Conservation (phyloP, 2,888 invertebrate genomes). For the Cyclophora punctaria region DNA sequence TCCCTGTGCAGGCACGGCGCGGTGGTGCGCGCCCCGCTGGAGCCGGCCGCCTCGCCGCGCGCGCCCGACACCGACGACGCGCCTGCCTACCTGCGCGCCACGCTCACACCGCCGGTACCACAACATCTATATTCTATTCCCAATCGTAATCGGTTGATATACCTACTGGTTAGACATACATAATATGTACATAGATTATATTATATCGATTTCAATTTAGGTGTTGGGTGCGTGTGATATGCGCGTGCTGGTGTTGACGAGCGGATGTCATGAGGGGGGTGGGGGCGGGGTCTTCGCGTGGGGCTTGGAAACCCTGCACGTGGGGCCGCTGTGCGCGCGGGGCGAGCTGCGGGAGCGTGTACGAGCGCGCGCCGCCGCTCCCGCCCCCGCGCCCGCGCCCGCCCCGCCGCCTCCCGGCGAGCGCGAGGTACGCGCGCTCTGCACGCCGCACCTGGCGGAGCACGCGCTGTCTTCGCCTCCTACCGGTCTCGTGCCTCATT, state of each 20-base stretch:
- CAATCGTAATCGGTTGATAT: too few species aligned
- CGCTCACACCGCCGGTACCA: too few species aligned
- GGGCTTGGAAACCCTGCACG: neutral
- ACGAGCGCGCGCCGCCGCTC: neutral
- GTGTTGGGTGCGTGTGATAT: neutral
- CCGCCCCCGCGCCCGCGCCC: neutral
- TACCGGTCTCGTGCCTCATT: neutral
- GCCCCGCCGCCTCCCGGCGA: neutral
- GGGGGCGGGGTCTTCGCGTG: neutral
- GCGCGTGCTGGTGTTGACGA: neutral
- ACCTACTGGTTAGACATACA: too few species aligned
- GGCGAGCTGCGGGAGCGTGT: constrained; percentile 1
- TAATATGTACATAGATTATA: too few species aligned
- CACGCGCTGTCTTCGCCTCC: constrained; percentile 20
- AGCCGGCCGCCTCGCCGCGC: neutral
- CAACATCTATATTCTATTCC: too few species aligned
- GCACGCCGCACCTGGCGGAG: neutral
- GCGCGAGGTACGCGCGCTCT: constrained; percentile 19
- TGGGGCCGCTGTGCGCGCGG: neutral
- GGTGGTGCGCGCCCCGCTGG: constrained; percentile 22
- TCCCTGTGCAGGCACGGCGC: constrained; percentile 25
- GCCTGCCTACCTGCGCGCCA: neutral
- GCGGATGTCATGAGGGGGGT: neutral
- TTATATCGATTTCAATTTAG: neutral
- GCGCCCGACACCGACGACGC: neutral